These are phyloP conservation scores for Thera britannica DNA, from an alignment of 2,888 invertebrate genomes.

Conservation along the genomic window DNA sequence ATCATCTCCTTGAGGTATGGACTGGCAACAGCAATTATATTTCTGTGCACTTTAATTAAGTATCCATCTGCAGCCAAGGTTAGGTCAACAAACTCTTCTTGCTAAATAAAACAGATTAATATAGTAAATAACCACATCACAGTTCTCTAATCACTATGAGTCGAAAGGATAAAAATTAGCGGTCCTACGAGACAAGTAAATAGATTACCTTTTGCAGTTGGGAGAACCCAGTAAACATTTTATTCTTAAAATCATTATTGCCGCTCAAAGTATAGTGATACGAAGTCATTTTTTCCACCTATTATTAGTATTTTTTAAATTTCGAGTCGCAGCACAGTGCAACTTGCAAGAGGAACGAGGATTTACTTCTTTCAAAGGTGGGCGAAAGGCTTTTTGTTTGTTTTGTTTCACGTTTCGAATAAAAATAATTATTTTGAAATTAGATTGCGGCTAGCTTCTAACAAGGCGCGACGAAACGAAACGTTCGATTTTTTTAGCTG, in stretches of 20 bases:
- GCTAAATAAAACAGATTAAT: conserved; percentile 46
- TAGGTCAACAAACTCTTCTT: conserved; percentile 76
- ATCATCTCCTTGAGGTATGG: conserved; percentile 70
- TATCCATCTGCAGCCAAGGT: conserved; percentile 73
- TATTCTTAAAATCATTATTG: conserved; percentile 52
- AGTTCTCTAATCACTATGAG: no score
- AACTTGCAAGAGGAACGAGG: no score
- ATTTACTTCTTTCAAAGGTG: no score
- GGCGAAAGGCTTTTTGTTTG: no score
- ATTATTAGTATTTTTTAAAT: background rate
- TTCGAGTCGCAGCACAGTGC: no score
- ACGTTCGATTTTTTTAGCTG: no score
- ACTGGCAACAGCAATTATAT: conserved; percentile 68
- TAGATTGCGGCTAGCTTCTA: no score
- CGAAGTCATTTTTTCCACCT: conserved; percentile 31
- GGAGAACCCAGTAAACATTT: conserved; percentile 56
- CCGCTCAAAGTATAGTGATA: conserved; percentile 42
- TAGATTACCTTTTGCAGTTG: conserved; percentile 58
- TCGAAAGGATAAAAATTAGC: no score
- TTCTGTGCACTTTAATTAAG: conserved; percentile 71
- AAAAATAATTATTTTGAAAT: no score
- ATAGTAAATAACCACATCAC: no score
- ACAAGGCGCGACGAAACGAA: no score
- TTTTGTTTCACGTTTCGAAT: no score
- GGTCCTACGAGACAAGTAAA: background rate